Evolutionary conservation across 1,140 invertebrate species (phyloP).

Genomic region (Papilio dardanus): DNA sequence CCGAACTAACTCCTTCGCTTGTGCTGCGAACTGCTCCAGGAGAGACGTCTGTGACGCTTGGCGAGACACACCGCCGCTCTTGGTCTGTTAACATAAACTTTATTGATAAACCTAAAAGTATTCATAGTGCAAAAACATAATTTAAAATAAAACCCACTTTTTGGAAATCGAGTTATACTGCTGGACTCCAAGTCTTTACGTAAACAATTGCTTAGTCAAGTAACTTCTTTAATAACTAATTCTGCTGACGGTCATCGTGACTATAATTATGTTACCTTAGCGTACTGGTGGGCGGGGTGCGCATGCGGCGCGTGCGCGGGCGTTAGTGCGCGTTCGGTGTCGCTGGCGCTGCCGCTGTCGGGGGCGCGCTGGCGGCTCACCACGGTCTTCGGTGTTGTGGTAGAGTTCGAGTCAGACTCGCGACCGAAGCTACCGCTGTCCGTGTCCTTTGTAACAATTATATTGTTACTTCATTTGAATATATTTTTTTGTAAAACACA

Average conservation of each 20-base stretch:
- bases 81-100: conserved; percentile 48
- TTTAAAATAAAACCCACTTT: too few species aligned
- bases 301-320: conserved; percentile 71
- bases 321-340: conserved; percentile 82
- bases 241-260: too few species aligned
- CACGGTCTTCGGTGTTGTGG: conserved; percentile 87
- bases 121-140: not conserved
- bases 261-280: not conserved
- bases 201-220: too few species aligned
- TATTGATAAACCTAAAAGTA: not conserved
- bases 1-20: conserved; percentile 92
- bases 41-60: conserved; percentile 92
- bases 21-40: conserved; percentile 92
- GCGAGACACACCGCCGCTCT: conserved; percentile 82
- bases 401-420: conserved; percentile 89
- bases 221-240: too few species aligned
- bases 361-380: conserved; percentile 82
- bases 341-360: conserved; percentile 68
- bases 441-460: conserved; percentile 82
- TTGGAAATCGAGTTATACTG: too few species aligned
- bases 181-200: too few species aligned
- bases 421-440: conserved; percentile 87
- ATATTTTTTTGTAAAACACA: too few species aligned
- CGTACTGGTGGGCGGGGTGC: conserved; percentile 39
- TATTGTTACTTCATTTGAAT: too few species aligned